Conservation (phyloP, 2,888 invertebrate genomes). For the Phortica magna region DNA sequence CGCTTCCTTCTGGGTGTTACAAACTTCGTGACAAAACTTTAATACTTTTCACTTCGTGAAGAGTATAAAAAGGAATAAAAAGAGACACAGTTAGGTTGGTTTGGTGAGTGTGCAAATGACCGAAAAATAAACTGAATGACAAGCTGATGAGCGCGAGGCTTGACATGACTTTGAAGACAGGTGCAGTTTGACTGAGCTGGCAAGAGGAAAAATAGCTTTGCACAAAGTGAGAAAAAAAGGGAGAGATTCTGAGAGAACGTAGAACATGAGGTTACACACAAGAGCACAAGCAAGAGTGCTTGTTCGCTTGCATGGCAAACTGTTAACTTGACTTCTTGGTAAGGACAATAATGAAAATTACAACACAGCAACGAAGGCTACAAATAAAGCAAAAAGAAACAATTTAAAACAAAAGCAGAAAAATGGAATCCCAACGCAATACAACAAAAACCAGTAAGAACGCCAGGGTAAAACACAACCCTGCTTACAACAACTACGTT, state of each 20-base stretch:
- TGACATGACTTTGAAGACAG: background rate
- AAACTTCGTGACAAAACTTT: no score
- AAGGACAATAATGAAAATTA: conserved; percentile 50
- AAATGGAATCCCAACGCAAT: background rate
- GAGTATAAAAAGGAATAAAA: background rate
- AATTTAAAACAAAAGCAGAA: background rate
- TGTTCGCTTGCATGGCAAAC: conserved; percentile 55
- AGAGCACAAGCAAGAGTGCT: background rate
- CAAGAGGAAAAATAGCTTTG: background rate
- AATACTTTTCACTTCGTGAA: background rate
- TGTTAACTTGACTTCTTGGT: conserved; percentile 52
- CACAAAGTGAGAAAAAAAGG: background rate
- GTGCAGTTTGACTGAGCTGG: background rate
- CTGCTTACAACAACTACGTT: conserved; percentile 46
- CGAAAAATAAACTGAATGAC: conserved; percentile 24
- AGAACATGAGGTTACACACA: background rate
- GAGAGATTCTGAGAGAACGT: background rate
- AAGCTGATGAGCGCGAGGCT: conserved; percentile 3
- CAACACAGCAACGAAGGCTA: conserved; percentile 30
- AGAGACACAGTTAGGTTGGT: background rate
- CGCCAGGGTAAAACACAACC: background rate
- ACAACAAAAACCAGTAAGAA: background rate
- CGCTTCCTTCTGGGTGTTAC: no score
- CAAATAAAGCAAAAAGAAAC: background rate
- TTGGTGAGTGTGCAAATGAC: background rate